Conservation (phyloP, 2,113 vertebrate genomes). For the Indri indri region DNA sequence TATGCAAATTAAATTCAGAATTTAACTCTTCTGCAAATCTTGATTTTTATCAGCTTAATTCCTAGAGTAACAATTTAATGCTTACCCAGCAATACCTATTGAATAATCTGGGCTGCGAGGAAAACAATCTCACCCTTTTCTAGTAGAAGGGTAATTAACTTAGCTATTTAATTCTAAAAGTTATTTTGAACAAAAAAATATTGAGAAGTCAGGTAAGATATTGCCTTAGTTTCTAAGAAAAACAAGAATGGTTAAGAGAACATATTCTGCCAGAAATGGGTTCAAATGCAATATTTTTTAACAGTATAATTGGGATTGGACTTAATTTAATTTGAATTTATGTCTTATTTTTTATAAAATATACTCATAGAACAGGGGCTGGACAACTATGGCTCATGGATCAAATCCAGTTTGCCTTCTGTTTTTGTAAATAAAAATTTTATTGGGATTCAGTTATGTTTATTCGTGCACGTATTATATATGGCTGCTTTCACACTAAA, state of each 20-base stretch:
- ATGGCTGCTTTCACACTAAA: not conserved
- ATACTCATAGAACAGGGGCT: not conserved
- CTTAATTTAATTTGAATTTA: slow-evolving; percentile 11
- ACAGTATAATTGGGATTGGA: not conserved
- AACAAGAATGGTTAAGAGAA: not conserved
- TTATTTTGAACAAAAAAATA: not conserved
- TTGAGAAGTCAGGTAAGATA: not conserved
- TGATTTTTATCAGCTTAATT: slow-evolving; percentile 48
- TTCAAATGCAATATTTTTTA: not conserved
- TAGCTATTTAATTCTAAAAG: not conserved
- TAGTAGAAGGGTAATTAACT: not conserved
- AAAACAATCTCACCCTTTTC: not conserved
- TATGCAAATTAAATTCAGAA: slow-evolving; percentile 14
- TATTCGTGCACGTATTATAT: not conserved
- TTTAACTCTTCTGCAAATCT: slow-evolving; percentile 15
- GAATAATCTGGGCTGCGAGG: slow-evolving; percentile 18
- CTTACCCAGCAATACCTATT: not conserved
- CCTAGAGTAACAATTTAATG: not conserved
- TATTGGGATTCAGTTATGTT: not conserved
- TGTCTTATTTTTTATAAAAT: not conserved
- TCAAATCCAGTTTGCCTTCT: not conserved
- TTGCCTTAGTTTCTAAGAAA: not conserved
- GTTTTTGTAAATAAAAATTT: slow-evolving; percentile 39
- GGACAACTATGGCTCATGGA: not conserved
- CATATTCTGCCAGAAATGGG: not conserved